Evolutionary conservation across 2,113 vertebrate species (phyloP).

Genomic region (Tragelaphus scriptus): DNA sequence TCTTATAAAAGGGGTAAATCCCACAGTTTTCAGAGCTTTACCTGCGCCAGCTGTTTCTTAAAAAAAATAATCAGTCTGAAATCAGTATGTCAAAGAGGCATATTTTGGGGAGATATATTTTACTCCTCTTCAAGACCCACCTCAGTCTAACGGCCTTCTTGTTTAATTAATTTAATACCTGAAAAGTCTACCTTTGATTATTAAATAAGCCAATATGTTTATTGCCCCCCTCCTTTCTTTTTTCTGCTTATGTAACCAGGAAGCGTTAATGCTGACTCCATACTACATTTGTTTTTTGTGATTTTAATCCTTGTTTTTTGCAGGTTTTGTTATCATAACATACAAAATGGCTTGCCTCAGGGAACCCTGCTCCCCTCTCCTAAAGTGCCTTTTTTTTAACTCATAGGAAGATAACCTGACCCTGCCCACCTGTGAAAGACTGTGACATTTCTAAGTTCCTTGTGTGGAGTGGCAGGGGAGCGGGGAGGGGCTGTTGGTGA

Average conservation of each 20-base stretch:
- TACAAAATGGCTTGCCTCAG: neutral
- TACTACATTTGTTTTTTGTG: neutral
- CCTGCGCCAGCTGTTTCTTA: neutral
- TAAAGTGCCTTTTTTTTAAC: neutral
- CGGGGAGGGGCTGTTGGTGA: rapidly evolving
- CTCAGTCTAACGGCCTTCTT: neutral
- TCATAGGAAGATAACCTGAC: neutral
- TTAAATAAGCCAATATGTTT: neutral
- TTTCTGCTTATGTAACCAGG: neutral
- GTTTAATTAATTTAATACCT: neutral
- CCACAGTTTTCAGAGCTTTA: neutral
- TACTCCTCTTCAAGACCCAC: neutral
- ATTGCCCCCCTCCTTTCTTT: neutral
- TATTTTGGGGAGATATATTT: neutral
- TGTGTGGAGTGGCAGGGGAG: neutral
- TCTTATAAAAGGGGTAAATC: neutral
- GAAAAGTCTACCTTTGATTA: neutral
- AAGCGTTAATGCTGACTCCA: neutral
- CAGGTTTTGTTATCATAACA: neutral
- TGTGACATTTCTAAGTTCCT: neutral
- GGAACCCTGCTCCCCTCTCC: neutral
- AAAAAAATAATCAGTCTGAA: neutral
- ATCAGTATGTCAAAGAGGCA: neutral
- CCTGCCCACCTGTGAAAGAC: neutral
- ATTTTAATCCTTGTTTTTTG: neutral